Evolutionary conservation across 2,113 vertebrate species (phyloP).

Genomic region (Leptocoma aspasia): DNA sequence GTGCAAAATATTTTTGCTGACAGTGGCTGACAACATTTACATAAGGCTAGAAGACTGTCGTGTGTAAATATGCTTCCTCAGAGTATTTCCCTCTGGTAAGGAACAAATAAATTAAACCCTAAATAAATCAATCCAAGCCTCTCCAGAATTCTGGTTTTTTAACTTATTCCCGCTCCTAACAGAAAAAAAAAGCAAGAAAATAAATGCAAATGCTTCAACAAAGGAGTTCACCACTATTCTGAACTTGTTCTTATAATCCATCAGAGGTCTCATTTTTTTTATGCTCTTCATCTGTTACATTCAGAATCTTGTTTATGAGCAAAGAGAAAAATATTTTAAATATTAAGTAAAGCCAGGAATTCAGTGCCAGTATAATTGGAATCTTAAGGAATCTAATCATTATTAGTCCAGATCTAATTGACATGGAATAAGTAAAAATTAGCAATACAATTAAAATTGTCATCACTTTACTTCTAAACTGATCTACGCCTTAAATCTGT

Average conservation of each 20-base stretch:
- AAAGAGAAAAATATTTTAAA: background rate
- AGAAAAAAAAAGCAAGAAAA: background rate
- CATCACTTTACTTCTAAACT: background rate
- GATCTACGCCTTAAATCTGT: background rate
- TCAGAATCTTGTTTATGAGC: background rate
- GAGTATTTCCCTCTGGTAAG: background rate
- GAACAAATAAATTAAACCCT: background rate
- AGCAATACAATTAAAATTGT: background rate
- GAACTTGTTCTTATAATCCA: background rate
- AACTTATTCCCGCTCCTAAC: background rate
- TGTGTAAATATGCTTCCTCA: background rate
- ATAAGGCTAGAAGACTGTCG: background rate
- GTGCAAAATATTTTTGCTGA: background rate
- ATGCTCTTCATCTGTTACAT: background rate
- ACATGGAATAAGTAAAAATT: background rate
- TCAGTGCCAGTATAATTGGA: background rate
- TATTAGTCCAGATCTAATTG: background rate
- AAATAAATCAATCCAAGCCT: background rate
- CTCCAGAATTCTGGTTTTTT: background rate
- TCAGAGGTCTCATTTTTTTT: background rate
- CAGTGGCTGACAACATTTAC: background rate
- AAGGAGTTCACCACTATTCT: background rate
- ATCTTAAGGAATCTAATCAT: background rate
- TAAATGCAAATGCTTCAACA: background rate
- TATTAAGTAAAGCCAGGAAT: background rate